These are phyloP conservation scores for Harlomillsia oculata DNA, from an alignment of 1,140 invertebrate species.

Conservation along the genomic window DNA sequence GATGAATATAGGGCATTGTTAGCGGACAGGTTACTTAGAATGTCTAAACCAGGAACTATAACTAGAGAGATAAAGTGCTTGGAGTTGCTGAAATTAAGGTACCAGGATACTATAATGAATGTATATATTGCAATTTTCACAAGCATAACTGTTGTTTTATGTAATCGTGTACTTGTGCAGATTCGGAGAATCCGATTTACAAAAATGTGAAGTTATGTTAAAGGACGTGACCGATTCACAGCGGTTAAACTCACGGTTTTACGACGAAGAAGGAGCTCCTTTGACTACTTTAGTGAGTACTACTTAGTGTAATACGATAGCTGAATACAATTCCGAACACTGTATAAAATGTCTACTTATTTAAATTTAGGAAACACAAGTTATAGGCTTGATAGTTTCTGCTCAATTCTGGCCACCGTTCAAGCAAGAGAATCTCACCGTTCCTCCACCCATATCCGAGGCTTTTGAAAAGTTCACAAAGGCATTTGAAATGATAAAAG, in stretches of 20 bases:
- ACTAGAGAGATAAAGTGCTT: conserved; percentile 88
- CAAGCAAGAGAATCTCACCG: conserved; percentile 82
- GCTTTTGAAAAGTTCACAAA: conserved; percentile 81
- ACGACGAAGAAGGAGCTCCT: conserved; percentile 74
- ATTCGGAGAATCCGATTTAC: conserved; percentile 91
- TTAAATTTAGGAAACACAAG: conserved; percentile 52
- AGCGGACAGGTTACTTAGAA: conserved; percentile 73
- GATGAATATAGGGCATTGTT: conserved; percentile 93
- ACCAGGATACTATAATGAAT: conserved; percentile 6
- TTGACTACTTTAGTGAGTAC: conserved; percentile 40
- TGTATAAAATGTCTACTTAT: not conserved
- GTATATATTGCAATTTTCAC: not conserved
- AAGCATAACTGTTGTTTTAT: not conserved
- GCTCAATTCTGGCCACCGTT: conserved; percentile 98
- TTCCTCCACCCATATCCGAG: conserved; percentile 68
- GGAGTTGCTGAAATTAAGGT: conserved; percentile 79
- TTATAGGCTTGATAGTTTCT: conserved; percentile 80
- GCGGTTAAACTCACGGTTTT: conserved; percentile 44
- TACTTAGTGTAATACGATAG: not conserved
- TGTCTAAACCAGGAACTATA: conserved; percentile 61
- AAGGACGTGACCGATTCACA: conserved; percentile 87
- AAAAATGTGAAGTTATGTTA: conserved; percentile 98
- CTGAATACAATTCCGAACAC: not conserved
- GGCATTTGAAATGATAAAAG: conserved; percentile 85
- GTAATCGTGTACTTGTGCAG: conserved; percentile 40